Conservation (phyloP, 1,140 invertebrate genomes). For the Anagrus nilaparvatae region DNA sequence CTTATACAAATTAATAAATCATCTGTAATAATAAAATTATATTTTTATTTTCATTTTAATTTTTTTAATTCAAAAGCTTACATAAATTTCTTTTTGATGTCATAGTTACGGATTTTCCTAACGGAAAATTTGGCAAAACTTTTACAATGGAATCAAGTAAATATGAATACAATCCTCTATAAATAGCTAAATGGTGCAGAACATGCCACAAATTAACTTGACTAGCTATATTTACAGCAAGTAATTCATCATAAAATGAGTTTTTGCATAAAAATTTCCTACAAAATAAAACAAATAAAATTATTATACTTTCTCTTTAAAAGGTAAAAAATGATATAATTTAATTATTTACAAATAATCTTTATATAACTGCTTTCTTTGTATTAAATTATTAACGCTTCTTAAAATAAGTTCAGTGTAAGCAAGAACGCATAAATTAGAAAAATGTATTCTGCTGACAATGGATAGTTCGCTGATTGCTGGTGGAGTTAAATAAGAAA, state of each 20-base stretch:
- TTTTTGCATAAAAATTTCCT: constrained; percentile 59
- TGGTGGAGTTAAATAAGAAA: constrained; percentile 45
- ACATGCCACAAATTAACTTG: constrained; percentile 53
- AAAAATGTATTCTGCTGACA: constrained; percentile 54
- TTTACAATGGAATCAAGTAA: constrained; percentile 43
- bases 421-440: constrained; percentile 58
- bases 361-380: constrained; percentile 37
- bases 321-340: not conserved
- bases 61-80: constrained; percentile 15
- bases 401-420: constrained; percentile 53
- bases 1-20: constrained; percentile 41
- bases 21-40: constrained; percentile 23
- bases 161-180: constrained; percentile 48
- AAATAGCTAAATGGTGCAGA: constrained; percentile 47
- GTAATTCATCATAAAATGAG: constrained; percentile 57
- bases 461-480: constrained; percentile 47
- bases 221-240: constrained; percentile 53
- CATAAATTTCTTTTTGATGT: constrained; percentile 24
- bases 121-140: constrained; percentile 26
- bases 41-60: not conserved
- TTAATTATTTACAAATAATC: constrained; percentile 45
- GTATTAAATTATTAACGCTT: constrained; percentile 21
- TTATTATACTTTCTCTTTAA: not conserved
- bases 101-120: constrained; percentile 20
- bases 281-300: constrained; percentile 17